Evolutionary conservation across 2,113 vertebrate species (phyloP).

Genomic region (Morone saxatilis): DNA sequence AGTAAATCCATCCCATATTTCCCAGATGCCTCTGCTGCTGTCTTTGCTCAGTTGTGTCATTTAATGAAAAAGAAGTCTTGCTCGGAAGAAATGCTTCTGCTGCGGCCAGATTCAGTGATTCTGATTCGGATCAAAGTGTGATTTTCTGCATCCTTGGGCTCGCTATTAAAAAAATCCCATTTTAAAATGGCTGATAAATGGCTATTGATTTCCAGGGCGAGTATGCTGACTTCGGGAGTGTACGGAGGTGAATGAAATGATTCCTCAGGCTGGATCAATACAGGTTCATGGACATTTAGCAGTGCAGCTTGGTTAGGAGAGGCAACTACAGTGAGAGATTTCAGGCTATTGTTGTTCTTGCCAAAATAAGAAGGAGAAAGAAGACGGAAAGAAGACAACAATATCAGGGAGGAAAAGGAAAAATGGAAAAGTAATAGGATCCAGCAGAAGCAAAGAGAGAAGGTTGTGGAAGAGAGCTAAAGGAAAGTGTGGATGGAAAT

Average conservation of each 20-base stretch:
- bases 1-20: conserved; percentile 51
- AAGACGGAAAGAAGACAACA: background rate
- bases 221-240: conserved; percentile 50
- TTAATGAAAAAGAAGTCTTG: conserved; percentile 39
- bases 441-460: conserved; percentile 6
- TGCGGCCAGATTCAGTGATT: background rate
- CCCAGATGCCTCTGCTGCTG: conserved; percentile 33
- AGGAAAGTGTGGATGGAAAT: conserved; percentile 61
- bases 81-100: conserved; percentile 32
- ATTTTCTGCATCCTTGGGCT: conserved; percentile 75
- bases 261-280: conserved; percentile 74
- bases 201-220: conserved; percentile 63
- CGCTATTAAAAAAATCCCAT: conserved; percentile 55
- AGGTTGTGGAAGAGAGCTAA: conserved; percentile 19
- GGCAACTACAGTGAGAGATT: conserved; percentile 29
- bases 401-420: background rate
- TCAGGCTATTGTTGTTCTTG: conserved; percentile 31
- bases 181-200: conserved; percentile 67
- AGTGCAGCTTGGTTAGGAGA: conserved; percentile 31
- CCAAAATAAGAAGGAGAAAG: conserved; percentile 8
- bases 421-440: background rate
- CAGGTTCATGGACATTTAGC: conserved; percentile 65
- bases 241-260: conserved; percentile 66
- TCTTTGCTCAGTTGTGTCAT: conserved; percentile 36
- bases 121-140: conserved; percentile 57